Evolutionary conservation across 2,888 invertebrate species (phyloP).

Genomic region (Keiferia lycopersicella): DNA sequence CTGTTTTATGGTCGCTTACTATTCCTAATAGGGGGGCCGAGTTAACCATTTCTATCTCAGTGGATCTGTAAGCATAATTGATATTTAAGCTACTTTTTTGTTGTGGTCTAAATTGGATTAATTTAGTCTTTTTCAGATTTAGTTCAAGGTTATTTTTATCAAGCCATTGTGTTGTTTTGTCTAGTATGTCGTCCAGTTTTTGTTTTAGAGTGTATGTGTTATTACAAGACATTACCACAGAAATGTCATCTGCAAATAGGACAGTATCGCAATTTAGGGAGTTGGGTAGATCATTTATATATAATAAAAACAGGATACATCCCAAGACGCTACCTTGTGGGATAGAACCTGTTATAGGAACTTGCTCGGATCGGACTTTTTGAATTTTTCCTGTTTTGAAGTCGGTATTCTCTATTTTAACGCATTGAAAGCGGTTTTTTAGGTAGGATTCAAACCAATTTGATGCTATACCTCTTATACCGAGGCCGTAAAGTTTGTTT

Average conservation of each 20-base stretch:
- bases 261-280: background rate
- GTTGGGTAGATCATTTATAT: background rate
- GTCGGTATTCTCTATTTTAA: background rate
- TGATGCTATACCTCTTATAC: constrained; percentile 28
- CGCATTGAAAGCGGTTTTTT: background rate
- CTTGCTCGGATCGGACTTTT: background rate
- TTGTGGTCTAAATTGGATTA: constrained; percentile 28
- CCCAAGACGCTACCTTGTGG: background rate
- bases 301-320: background rate
- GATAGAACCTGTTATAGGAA: background rate
- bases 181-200: background rate
- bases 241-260: background rate
- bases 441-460: constrained; percentile 30
- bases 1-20: constrained; percentile 23
- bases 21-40: constrained; percentile 28
- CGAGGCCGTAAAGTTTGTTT: constrained; percentile 11
- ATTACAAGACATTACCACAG: background rate
- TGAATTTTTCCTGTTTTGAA: background rate
- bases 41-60: constrained; percentile 26
- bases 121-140: constrained; percentile 30
- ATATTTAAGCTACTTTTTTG: constrained; percentile 28
- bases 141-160: background rate
- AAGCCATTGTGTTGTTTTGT: background rate
- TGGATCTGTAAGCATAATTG: constrained; percentile 22
- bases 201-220: background rate